Percentiles rank a stretch among this genome's conserved stretches.
phyloP scores from a whole-genome alignment of 2,113 vertebrate genomes.

The Melierax canorus region DNA sequence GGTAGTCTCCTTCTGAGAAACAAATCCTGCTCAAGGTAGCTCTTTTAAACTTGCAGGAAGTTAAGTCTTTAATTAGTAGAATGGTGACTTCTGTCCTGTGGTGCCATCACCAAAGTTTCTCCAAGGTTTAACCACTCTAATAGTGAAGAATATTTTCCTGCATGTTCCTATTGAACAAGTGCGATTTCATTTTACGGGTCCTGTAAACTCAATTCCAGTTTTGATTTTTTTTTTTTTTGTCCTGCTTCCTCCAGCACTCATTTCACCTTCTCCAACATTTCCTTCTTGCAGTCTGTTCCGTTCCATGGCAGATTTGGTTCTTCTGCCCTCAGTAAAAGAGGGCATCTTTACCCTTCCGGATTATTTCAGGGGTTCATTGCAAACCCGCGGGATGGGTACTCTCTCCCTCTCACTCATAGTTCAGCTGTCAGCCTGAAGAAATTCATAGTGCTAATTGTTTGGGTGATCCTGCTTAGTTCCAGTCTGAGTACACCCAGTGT shows the following conservation, averaged over 20 bases:
- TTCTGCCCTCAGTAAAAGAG: neutral
- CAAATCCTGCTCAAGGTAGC: neutral
- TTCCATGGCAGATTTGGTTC: neutral
- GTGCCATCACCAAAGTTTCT: neutral
- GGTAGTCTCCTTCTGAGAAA: neutral
- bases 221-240: neutral
- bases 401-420: fast-evolving
- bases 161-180: neutral
- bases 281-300: neutral
- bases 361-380: neutral
- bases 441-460: neutral
- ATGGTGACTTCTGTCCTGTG: neutral
- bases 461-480: neutral
- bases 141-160: neutral
- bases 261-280: neutral
- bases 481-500: neutral
- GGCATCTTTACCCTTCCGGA: neutral
- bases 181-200: neutral
- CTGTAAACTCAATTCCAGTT: neutral
- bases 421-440: neutral
- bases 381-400: fast-evolving
- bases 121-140: neutral
- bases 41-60: neutral
- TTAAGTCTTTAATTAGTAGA: neutral
- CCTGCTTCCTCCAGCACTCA: neutral